Base-by-base conservation (phyloP, 2,113 vertebrate species). In the Rhizomys pruinosus region DNA sequence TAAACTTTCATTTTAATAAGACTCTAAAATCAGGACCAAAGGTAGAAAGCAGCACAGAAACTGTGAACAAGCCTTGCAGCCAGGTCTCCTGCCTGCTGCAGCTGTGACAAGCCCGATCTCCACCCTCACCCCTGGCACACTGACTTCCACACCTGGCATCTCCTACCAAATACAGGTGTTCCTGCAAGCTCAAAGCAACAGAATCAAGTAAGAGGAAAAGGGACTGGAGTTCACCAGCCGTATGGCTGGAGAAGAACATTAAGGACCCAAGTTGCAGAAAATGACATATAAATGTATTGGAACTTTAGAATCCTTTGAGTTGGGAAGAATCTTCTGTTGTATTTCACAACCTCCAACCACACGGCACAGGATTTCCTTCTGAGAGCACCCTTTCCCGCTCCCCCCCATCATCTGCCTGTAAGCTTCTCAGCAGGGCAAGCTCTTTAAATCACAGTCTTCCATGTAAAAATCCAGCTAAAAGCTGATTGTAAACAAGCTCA, bases 1-100 rank as follows among this genome's bases (percentile, higher is more conserved):
- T 73, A 68, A 92, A 90, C 44, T 89, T 74, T 59, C 5, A 42
- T 57, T 87, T 94, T 61, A 74, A 68, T 55, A 78, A 85, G 61
- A 52, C 84, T 89, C 68, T 78, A 68, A 47, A 86, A 77, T 89
- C 64, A n/a, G 66, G 64, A 57, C 68, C 57, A 72, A 39, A 76
- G 55, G 42, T 72, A 64, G 72, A 93, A 86, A 86, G 37, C 25
- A 72, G 29, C 52, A 59, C 57, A 44, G 63, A 90, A 90, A 42
- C 57, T 32, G 16, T 76, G 68, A 84, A 61, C 72, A 64, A 69
- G 37, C 39, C 34, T 71, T 57, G 29, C 59, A 47, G 59, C 37
- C 23, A 34, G 47, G 52, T 39, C 47, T 37, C 34, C 39, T 66
- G 74, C 69, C 72, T 76, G 27, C 44, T 11, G 32, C 66, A 72